phyloP scores from a whole-genome alignment of 2,888 invertebrate species.

The Linhomoeus sp. region DNA sequence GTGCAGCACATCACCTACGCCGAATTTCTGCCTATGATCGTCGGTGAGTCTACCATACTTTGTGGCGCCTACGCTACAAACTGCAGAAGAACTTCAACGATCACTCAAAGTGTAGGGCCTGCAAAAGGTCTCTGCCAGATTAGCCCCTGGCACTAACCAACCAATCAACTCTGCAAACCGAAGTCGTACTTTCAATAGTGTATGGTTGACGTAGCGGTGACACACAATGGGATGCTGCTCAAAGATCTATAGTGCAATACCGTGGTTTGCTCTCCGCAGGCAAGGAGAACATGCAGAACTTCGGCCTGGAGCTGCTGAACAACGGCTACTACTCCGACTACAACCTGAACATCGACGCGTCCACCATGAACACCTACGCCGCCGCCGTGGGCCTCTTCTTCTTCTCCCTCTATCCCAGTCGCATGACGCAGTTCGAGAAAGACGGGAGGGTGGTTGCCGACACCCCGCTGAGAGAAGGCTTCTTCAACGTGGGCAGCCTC shows the following conservation, averaged over 20 bases:
- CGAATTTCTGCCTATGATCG: constrained; percentile 26
- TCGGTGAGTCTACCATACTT: constrained; percentile 10
- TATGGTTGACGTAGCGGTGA: too few relatives aligned
- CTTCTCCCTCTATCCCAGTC: constrained; percentile 14
- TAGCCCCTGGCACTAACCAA: too few relatives aligned
- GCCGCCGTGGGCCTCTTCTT: constrained; percentile 14
- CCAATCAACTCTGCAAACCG: too few relatives aligned
- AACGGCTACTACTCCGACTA: constrained; percentile 34
- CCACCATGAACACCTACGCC: constrained; percentile 62
- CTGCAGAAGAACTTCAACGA: too few relatives aligned
- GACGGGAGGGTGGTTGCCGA: constrained; percentile 5
- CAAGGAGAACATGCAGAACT: constrained; percentile 42
- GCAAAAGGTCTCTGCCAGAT: too few relatives aligned
- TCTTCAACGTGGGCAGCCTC: constrained; percentile 17
- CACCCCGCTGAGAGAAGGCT: constrained; percentile 3
- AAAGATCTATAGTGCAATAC: too few relatives aligned
- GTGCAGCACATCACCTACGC: constrained; percentile 39
- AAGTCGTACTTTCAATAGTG: too few relatives aligned
- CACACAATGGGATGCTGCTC: too few relatives aligned
- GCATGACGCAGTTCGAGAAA: constrained; percentile 8
- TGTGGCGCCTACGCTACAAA: constrained; percentile 5
- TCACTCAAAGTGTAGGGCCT: too few relatives aligned
- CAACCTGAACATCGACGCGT: constrained; percentile 46
- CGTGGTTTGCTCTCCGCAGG: too few relatives aligned
- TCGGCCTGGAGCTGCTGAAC: constrained; percentile 57